A percentile compares a stretch with the other conserved stretches of the same genome.
Evolutionary conservation across 2,888 invertebrate species (phyloP).

Genomic region (Tanypteryx hageni): DNA sequence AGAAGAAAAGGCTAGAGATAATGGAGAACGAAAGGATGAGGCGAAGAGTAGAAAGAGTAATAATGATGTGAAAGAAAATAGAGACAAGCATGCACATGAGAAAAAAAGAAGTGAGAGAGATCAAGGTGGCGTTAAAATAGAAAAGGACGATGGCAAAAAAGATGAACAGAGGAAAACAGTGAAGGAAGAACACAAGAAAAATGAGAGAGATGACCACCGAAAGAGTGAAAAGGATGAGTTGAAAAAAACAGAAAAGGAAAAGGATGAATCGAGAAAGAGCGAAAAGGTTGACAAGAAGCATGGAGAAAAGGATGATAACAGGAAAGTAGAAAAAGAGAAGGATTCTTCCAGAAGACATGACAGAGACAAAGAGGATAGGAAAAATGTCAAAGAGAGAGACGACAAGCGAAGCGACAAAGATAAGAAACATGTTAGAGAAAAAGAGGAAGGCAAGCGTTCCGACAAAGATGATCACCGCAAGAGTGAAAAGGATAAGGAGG

Average conservation of each 20-base stretch:
- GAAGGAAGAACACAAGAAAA: constrained; percentile 76
- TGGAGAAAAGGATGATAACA: constrained; percentile 76
- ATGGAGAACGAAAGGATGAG: not conserved
- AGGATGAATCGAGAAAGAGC: constrained; percentile 42
- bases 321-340: constrained; percentile 74
- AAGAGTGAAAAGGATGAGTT: constrained; percentile 76
- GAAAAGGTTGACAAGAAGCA: constrained; percentile 71
- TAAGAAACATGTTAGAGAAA: constrained; percentile 70
- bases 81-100: constrained; percentile 60
- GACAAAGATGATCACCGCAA: constrained; percentile 65
- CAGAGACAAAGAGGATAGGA: constrained; percentile 69
- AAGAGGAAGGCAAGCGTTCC: constrained; percentile 69
- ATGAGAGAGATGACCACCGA: constrained; percentile 74
- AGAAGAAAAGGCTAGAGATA: constrained; percentile 71
- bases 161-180: constrained; percentile 76
- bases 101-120: constrained; percentile 38
- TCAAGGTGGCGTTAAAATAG: constrained; percentile 68
- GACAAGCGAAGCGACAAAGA: not conserved
- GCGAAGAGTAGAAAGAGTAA: constrained; percentile 5
- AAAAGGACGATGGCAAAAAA: constrained; percentile 68
- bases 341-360: constrained; percentile 67
- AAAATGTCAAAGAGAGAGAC: constrained; percentile 69
- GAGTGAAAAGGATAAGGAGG: constrained; percentile 72
- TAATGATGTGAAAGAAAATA: constrained; percentile 24
- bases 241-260: constrained; percentile 67